These are phyloP conservation scores for Enteromius mattozi DNA, from an alignment of 2,797 vertebrate species.

Conservation along the genomic window DNA sequence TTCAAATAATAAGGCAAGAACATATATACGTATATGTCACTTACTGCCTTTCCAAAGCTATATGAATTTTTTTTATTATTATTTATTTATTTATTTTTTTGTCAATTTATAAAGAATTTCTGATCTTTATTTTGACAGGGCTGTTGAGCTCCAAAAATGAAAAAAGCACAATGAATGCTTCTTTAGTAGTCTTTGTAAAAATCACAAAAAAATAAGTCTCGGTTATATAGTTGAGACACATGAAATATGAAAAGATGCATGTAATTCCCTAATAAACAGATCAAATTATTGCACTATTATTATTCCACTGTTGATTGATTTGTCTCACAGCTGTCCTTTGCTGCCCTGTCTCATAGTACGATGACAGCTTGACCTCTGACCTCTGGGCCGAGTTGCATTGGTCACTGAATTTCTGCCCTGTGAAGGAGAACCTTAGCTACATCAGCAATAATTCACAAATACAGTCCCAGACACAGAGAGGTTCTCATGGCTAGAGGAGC, in stretches of 20 bases:
- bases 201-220: too few relatives aligned
- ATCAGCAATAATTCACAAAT: conserved; percentile 21
- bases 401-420: not conserved
- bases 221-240: not conserved
- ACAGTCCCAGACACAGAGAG: not conserved
- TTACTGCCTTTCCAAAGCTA: too few relatives aligned
- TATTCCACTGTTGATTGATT: conserved; percentile 3
- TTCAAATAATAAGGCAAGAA: not conserved
- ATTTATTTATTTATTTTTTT: too few relatives aligned
- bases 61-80: too few relatives aligned
- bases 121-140: too few relatives aligned
- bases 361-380: conserved; percentile 18
- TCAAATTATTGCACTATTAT: not conserved
- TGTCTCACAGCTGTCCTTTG: not conserved
- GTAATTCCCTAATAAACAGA: not conserved
- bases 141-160: too few relatives aligned
- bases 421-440: not conserved
- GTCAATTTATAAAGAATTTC: too few relatives aligned
- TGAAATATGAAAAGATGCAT: not conserved
- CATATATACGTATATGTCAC: not conserved
- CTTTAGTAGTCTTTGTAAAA: too few relatives aligned
- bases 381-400: not conserved
- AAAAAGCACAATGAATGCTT: too few relatives aligned
- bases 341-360: not conserved
- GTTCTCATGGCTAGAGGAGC: conserved; percentile 7